Evolutionary conservation across 2,113 vertebrate genomes (phyloP), one percentile per base, ranked within the genome.

Genomic region (Clarias batrachus): DNA sequence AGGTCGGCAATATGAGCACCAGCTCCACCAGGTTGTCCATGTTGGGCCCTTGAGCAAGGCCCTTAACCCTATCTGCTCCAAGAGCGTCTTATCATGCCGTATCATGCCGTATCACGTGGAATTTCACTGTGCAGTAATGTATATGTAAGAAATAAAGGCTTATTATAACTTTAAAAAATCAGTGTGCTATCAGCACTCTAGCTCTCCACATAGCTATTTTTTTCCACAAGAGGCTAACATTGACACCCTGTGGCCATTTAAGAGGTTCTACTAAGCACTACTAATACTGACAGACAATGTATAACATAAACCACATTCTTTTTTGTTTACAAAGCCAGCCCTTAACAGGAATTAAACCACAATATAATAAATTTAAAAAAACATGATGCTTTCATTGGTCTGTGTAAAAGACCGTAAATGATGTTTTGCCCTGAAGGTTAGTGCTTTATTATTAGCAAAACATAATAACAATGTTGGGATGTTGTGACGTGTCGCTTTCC

Each of bases 211-310:
- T 30, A 63, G 57, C 65, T 19, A 27, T 62, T 52, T 62, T 27
- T 54, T n/a, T n/a, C 41, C 37, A 73, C 37, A 37, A 71, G 37
- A 73, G 9, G 37, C 8, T 73, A 41, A 76, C 48, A 82, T 73
- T 71, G 63, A 89, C 84, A 91, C 87, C 81, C 84, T 83, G 81
- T 83, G 82, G 89, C 79, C 82, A 83, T 86, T 82, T 19, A 33
- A 73, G 74, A 84, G 70, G 65, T 78, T 48, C 48, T 48, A 48
- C 6, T 59, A 81, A 84, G 59, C 54, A 27, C 21, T 23, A 59
- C 81, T 48, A 59, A 81, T 81, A 87, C 14, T 76, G 68, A 81
- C 77, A 86, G 59, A 70, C 4, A 68, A 1, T 16, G 17, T 56
- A 70, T 63, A 73, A 83, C 74, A 86, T 71, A n/a, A 74, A 70